Evolutionary conservation across 2,113 vertebrate species (phyloP), one percentile per base, ranked within the genome.

Genomic region (Taxidea taxus): DNA sequence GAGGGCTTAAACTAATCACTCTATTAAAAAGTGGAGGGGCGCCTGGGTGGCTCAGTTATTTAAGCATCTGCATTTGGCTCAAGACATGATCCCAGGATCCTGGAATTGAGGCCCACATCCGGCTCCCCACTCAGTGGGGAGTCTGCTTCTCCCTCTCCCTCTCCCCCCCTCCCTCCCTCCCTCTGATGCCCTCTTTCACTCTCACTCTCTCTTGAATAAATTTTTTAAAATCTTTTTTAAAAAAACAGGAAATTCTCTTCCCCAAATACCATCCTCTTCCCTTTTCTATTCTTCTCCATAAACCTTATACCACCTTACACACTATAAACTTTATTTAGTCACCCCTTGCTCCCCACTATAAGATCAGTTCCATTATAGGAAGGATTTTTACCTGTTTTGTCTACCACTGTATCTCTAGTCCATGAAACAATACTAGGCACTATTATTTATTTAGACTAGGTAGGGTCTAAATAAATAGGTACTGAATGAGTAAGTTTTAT

Each of bases 381-480:
- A 91, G 9, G 49, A 77, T 94, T 84, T 96, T 87, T 89, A 72
- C 74, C 39, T 92, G 7, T 58, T 95, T 92, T 84, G 70, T 92
- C 64, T 29, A 97, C 14, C 42, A 58, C 15, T 78, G 12, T 70
- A 75, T 77, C 42, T 81, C 66, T 14, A 44, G n/a, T 15, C 62
- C 92, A 84, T 74, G 23, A 56, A 95, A 91, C 31, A 86, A 94
- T 10, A 21, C 9, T 34, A n/a, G 9, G 60, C n/a, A 90, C 20
- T n/a, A n/a, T n/a, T n/a, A n/a, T n/a, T n/a, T n/a, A n/a, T n/a
- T n/a, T n/a, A n/a, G n/a, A n/a, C n/a, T n/a, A n/a, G 74, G 47
- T 34, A 44, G 25, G 47, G 49, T 91, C 70, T 86, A 77, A 88
- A 42, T 82, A 92, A 91, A 39, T 62, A 86, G 21, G 7, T 37